A percentile compares a stretch with the other conserved stretches of the same genome.
Conservation (phyloP, 2,888 invertebrate species). For the Pherbina coryleti region DNA sequence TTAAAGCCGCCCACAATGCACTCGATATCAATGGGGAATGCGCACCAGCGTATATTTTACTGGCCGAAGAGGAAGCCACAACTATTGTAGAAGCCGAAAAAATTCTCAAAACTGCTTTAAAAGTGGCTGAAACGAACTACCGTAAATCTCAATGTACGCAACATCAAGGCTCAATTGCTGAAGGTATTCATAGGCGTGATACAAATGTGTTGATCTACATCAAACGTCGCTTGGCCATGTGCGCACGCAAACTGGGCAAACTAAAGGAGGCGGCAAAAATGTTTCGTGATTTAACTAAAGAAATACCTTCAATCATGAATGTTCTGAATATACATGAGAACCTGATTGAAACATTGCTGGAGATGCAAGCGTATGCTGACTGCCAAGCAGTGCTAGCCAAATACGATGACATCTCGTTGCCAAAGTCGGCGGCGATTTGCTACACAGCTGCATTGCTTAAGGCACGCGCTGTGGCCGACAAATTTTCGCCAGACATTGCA, state of each 20-base stretch:
- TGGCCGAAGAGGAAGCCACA: slow-evolving; percentile 97
- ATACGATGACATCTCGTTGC: slow-evolving; percentile 92
- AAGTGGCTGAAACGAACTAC: slow-evolving; percentile 86
- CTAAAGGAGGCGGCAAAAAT: slow-evolving; percentile 96
- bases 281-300: slow-evolving; percentile 96
- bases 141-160: slow-evolving; percentile 83
- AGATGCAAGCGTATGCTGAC: slow-evolving; percentile 97
- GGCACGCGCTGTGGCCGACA: slow-evolving; percentile 90
- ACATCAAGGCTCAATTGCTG: slow-evolving; percentile 81
- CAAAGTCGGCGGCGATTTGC: slow-evolving; percentile 94
- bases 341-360: slow-evolving; percentile 92
- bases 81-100: slow-evolving; percentile 91
- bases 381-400: slow-evolving; percentile 93
- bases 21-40: slow-evolving; percentile 90
- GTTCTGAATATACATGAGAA: slow-evolving; percentile 96
- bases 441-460: slow-evolving; percentile 95
- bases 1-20: slow-evolving; percentile 91
- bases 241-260: slow-evolving; percentile 92
- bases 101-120: slow-evolving; percentile 84
- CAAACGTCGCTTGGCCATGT: slow-evolving; percentile 95
- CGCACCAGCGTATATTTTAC: slow-evolving; percentile 92
- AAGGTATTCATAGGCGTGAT: slow-evolving; percentile 86
- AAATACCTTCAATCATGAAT: slow-evolving; percentile 94
- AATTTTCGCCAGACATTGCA: slow-evolving; percentile 88
- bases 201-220: slow-evolving; percentile 95